A percentile compares a stretch with the other conserved stretches of the same genome.
Conservation (phyloP, 2,888 invertebrate species). For the Leptopilina syphax region DNA sequence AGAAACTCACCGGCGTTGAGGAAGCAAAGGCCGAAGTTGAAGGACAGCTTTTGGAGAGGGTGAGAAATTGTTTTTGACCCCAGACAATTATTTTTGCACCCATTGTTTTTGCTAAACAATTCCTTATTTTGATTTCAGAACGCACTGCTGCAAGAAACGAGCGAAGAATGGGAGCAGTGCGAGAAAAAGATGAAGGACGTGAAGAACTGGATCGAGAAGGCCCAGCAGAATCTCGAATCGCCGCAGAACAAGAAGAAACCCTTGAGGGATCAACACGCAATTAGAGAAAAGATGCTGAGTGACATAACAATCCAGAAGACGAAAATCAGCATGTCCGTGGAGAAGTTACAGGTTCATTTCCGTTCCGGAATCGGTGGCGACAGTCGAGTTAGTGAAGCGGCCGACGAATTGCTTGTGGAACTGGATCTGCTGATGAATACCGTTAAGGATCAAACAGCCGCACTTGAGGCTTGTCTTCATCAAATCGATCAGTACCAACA, state of each 20-base stretch:
- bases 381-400: conserved; percentile 85
- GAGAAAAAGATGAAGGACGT: conserved; percentile 95
- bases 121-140: conserved; percentile 80
- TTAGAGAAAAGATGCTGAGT: conserved; percentile 90
- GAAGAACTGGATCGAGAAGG: conserved; percentile 92
- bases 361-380: conserved; percentile 90
- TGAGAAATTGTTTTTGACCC: conserved; percentile 75
- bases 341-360: conserved; percentile 95
- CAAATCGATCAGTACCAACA: conserved; percentile 93
- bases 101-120: neutral
- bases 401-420: conserved; percentile 83
- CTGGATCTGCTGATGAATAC: conserved; percentile 83
- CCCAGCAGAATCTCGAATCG: conserved; percentile 86
- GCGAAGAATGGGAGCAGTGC: conserved; percentile 97
- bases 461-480: conserved; percentile 86
- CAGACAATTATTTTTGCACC: no score
- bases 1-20: conserved; percentile 91
- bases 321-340: conserved; percentile 91
- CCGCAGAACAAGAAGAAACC: conserved; percentile 92
- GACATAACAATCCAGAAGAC: conserved; percentile 94
- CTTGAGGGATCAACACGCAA: conserved; percentile 89
- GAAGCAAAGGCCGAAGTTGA: conserved; percentile 91
- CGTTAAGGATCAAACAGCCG: conserved; percentile 82
- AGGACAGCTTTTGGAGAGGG: conserved; percentile 90
- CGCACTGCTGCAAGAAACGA: conserved; percentile 91